These are phyloP conservation scores for Mystacides longicornis DNA, from an alignment of 2,888 invertebrate species.

Conservation along the genomic window DNA sequence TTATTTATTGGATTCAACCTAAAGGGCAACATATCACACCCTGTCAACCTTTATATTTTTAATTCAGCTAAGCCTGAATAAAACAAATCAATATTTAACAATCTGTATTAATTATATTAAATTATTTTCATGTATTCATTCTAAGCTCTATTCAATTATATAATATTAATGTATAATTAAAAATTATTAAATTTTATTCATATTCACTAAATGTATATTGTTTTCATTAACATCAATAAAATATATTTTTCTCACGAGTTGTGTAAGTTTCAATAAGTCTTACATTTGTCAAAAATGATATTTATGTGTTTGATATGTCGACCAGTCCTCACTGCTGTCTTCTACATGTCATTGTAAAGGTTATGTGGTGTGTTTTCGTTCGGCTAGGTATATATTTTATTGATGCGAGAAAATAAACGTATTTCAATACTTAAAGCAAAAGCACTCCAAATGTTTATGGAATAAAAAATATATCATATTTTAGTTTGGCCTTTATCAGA, in stretches of 20 bases:
- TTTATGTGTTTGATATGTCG: too few species aligned
- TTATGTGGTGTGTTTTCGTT: too few species aligned
- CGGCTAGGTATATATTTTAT: too few species aligned
- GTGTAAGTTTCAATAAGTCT: neutral
- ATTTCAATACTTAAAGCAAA: neutral
- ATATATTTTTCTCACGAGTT: neutral
- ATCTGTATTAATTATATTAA: constrained; percentile 12
- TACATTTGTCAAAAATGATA: neutral
- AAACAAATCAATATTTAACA: constrained; percentile 23
- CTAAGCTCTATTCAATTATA: constrained; percentile 26
- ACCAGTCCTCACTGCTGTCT: too few species aligned
- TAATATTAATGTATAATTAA: constrained; percentile 12
- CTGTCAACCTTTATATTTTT: constrained; percentile 24
- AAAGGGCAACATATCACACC: constrained; percentile 25
- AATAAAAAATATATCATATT: constrained; percentile 2
- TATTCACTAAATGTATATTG: neutral
- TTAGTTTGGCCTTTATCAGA: neutral
- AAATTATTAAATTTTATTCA: neutral
- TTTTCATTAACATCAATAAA: neutral
- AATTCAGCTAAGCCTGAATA: constrained; percentile 24
- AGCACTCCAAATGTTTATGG: neutral
- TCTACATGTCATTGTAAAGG: too few species aligned
- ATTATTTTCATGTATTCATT: constrained; percentile 20
- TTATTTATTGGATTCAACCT: neutral
- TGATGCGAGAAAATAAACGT: too few species aligned